A percentile compares a stretch with the other conserved stretches of the same genome.
Evolutionary conservation across 2,113 vertebrate genomes (phyloP).

Genomic region (Typhlomys cinereus): DNA sequence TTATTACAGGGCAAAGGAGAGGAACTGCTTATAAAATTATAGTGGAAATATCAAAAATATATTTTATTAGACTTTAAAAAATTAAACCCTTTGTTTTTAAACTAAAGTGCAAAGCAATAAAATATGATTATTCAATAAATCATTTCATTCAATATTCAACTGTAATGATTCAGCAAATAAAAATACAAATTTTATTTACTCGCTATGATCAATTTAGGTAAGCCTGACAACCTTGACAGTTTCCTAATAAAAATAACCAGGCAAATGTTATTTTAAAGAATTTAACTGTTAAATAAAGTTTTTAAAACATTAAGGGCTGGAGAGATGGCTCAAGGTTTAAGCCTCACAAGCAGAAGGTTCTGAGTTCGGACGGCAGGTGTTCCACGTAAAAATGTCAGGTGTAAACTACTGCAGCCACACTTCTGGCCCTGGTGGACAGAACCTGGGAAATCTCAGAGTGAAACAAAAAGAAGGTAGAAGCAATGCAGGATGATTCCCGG

Average conservation of each 20-base stretch:
- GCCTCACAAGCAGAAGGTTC: too few relatives aligned
- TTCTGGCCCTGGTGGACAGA: too few relatives aligned
- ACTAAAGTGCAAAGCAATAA: conserved; percentile 54
- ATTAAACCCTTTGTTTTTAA: conserved; percentile 62
- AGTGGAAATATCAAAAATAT: conserved; percentile 64
- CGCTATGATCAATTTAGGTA: conserved; percentile 9
- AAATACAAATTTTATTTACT: conserved; percentile 47
- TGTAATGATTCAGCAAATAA: conserved; percentile 19
- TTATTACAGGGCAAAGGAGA: conserved; percentile 54
- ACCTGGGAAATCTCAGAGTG: too few relatives aligned
- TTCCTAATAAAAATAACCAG: conserved; percentile 51
- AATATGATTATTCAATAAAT: conserved; percentile 35
- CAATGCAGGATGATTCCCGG: too few relatives aligned
- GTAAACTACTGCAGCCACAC: too few relatives aligned
- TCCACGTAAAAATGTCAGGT: too few relatives aligned
- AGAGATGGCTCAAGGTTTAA: too few relatives aligned
- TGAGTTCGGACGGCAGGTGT: too few relatives aligned
- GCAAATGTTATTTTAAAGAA: conserved; percentile 35
- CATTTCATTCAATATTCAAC: conserved; percentile 52
- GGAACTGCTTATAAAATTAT: conserved; percentile 48
- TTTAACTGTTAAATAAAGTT: not conserved
- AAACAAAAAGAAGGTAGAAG: too few relatives aligned
- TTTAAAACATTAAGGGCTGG: too few relatives aligned
- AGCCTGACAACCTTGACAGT: not conserved
- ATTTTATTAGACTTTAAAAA: conserved; percentile 64